Conservation (phyloP, 2,113 vertebrate species). For the Suricata suricatta region DNA sequence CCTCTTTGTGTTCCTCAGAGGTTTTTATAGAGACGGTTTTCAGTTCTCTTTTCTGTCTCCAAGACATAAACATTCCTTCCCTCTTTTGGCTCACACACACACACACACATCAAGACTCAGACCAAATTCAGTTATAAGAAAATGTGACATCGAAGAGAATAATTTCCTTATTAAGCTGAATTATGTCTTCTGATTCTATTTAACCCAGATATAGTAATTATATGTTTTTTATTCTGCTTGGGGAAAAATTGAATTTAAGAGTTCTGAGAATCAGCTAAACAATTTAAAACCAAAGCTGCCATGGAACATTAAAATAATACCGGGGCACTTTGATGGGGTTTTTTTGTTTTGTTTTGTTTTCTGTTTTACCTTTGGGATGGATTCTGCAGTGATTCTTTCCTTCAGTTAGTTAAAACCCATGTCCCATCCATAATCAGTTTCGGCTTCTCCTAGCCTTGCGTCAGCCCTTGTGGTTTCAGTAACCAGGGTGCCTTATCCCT, state of each 20-base stretch:
- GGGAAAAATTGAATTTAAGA: slow-evolving; percentile 23
- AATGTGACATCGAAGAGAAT: not conserved
- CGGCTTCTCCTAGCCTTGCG: not conserved
- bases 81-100: not conserved
- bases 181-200: slow-evolving; percentile 18
- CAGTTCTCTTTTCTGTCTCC: slow-evolving; percentile 9
- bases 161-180: slow-evolving; percentile 27
- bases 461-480: not conserved
- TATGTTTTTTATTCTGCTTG: not conserved
- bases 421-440: not conserved
- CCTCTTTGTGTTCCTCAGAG: not conserved
- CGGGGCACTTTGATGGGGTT: not conserved
- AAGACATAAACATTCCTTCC: not conserved
- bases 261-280: not conserved
- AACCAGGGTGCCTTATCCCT: not conserved
- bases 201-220: not conserved
- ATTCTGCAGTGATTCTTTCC: not conserved
- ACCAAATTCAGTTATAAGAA: slow-evolving; percentile 2
- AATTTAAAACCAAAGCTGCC: not conserved
- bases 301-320: not conserved
- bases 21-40: not conserved
- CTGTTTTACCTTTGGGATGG: not conserved
- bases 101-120: not conserved
- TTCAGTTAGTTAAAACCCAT: not conserved
- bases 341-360: not conserved